Evolutionary conservation across 2,113 vertebrate genomes (phyloP), one percentile per base, ranked within the genome.

Genomic region (Ptychochromis oligacanthus): DNA sequence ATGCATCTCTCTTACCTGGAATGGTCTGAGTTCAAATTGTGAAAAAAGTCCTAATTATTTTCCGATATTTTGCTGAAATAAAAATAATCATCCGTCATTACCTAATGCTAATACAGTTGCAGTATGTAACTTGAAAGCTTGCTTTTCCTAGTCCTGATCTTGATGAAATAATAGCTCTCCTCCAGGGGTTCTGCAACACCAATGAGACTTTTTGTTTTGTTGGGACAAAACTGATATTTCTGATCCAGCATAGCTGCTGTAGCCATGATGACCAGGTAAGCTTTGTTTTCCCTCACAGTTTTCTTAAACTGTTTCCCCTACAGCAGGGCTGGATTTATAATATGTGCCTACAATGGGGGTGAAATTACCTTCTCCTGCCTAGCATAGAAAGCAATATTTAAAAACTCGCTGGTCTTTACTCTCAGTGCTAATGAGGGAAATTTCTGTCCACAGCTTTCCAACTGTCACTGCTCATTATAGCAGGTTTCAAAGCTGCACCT

Each of bases 401-500:
- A 90, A 52, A 83, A 67, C 76, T 86, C 55, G 38, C 82, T 79
- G 82, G 58, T 75, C 64, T 87, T 78, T 82, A 82, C 64, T 74
- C 52, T 80, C 52, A 15, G 78, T 65, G 15, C 28, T 87, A 77
- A 88, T 75, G 80, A 84, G 82, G 77, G 70, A 67, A 26, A 83
- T 56, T 40, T 85, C 78, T 28, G 76, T 87, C 70, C 64, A 10
- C 8, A 2, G 4, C 46, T 72, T 54, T 52, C 26, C 18, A 34
- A 31, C 82, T 54, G 77, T 86, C 72, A 70, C 62, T 46, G 84
- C 84, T 90, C 81, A 82, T 90, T 83, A 85, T 4, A 49, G 75
- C 85, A 11, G 22, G 28, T 70, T 85, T 81, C 82, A 87, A 56
- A 83, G 72, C 75, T 13, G 9, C 2, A 67, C 76, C 58, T 78